Base-by-base conservation (phyloP, 2,113 vertebrate species). In the Verasper variegatus region DNA sequence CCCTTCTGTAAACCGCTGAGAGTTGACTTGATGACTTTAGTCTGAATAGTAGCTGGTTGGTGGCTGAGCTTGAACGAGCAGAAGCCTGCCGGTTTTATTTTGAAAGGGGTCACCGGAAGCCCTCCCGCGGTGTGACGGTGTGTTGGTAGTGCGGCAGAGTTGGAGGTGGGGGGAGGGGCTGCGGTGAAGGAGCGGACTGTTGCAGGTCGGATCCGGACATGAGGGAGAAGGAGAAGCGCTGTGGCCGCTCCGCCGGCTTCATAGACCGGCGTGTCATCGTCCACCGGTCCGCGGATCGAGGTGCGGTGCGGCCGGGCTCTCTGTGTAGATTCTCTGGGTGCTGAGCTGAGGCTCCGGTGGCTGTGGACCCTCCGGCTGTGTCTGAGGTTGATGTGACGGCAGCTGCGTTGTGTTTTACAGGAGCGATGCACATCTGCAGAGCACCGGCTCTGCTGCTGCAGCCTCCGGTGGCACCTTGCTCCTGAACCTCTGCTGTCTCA, bases 221-320 rank as follows among this genome's bases (percentile, higher is more conserved):
- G 91, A 78, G 90, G 88, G 91, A 92, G 88, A 91, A 90, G 83
- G 88, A 78, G 59, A 92, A 89, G 37, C 88, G 76, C 71, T 60
- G 78, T 78, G 69, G 86, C 88, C 90, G 88, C 87, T 71, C 86
- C 71, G 84, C 86, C 82, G 89, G 91, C 83, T 87, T 73, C 77
- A 40, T 83, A 73, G 91, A 93, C 68, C 91, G 91, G 90, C 89
- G 91, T 74, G 91, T 93, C 83, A 91, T 93, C 83, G 91, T 93
- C 62, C 91, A 91, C 88, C 91, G 92, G 74, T 92, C 92, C 84
- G 92, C 92, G 26, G 92, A 93, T 76, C 84, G 91, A 92, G 91
- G 91, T 93, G 89, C 85, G 85, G 4, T 90, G 86, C 65, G 64
- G 71, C 68, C 61, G 10, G 52, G 9, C 54, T 37, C 76, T 74